These are phyloP conservation scores for Brachirus orientalis DNA, from an alignment of 2,113 vertebrate species.

Conservation along the genomic window DNA sequence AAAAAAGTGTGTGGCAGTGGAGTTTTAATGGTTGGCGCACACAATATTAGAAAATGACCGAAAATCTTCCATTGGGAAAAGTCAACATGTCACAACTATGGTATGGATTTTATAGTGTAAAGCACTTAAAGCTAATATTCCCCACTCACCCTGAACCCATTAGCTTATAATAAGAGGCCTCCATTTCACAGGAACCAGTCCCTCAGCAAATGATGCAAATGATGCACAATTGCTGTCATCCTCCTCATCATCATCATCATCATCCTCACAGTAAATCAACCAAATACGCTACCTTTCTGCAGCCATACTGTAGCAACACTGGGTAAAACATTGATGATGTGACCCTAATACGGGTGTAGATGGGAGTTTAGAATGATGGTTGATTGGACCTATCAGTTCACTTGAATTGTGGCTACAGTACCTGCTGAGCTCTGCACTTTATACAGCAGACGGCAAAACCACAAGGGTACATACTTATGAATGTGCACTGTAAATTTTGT, in stretches of 20 bases:
- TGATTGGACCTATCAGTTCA: conserved; percentile 1
- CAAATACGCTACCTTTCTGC: not conserved
- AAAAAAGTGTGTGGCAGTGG: no score
- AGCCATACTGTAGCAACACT: not conserved
- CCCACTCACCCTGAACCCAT: no score
- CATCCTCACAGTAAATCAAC: conserved; percentile 9
- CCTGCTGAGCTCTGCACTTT: conserved; percentile 11
- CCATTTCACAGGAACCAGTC: not conserved
- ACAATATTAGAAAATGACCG: no score
- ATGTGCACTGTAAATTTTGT: not conserved
- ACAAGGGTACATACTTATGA: not conserved
- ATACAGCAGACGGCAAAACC: not conserved
- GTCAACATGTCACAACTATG: no score
- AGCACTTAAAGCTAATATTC: no score
- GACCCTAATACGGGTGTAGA: not conserved
- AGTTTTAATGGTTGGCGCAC: no score
- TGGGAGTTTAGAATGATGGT: conserved; percentile 7
- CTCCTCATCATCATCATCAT: not conserved
- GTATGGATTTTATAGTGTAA: no score
- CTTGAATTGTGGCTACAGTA: not conserved
- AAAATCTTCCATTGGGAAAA: no score
- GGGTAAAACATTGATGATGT: not conserved
- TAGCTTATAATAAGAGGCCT: not conserved
- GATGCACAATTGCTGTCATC: not conserved
- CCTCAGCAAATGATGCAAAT: not conserved